Conservation (phyloP, 2,888 invertebrate genomes). For the Scaptomyza parva region DNA sequence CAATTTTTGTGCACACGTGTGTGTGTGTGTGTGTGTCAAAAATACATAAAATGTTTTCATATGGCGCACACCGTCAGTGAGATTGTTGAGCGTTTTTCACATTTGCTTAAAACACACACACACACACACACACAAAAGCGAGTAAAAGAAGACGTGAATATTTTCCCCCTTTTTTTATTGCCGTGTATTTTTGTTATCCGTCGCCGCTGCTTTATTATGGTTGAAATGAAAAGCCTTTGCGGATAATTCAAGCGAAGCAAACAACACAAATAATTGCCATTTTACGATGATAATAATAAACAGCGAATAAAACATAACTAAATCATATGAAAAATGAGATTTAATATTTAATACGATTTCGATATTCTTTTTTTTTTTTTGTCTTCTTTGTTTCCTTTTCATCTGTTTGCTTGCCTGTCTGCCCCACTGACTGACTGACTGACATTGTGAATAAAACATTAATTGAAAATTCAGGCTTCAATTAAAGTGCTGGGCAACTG, state of each 20-base stretch:
- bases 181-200: conserved; percentile 42
- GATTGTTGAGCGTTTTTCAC: conserved; percentile 46
- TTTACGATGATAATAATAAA: conserved; percentile 16
- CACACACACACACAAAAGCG: no score
- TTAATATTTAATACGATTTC: conserved; percentile 31
- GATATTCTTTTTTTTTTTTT: conserved; percentile 12
- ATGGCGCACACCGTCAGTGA: conserved; percentile 18
- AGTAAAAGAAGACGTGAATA: conserved; percentile 21
- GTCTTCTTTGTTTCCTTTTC: conserved; percentile 35
- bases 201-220: conserved; percentile 38
- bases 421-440: neutral
- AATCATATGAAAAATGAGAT: conserved; percentile 14
- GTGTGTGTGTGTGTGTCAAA: conserved; percentile 19
- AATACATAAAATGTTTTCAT: conserved; percentile 61
- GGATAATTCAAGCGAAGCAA: conserved; percentile 10
- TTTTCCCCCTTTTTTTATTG: conserved; percentile 42
- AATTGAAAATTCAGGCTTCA: conserved; percentile 40
- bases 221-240: conserved; percentile 46
- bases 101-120: conserved; percentile 31
- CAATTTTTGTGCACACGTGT: conserved; percentile 18
- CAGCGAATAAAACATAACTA: conserved; percentile 9
- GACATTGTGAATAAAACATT: conserved; percentile 6
- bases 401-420: neutral
- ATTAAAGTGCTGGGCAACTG: conserved; percentile 55
- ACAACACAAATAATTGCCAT: conserved; percentile 38